Conservation (phyloP, 2,113 vertebrate species). For the Microtus montanus region DNA sequence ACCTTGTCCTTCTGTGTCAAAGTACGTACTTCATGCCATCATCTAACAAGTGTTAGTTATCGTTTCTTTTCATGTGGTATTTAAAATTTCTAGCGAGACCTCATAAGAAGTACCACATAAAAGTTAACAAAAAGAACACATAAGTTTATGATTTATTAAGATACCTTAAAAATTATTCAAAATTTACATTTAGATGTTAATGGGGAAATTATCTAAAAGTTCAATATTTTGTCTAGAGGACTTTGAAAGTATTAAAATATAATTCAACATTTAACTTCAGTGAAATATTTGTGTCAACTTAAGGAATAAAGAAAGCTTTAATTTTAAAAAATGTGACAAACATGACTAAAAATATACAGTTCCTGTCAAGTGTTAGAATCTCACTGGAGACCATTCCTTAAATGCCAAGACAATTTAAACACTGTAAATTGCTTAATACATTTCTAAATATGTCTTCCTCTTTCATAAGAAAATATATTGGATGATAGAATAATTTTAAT, state of each 20-base stretch:
- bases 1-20: neutral
- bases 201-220: neutral
- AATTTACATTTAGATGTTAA: neutral
- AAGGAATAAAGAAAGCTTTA: constrained; percentile 40
- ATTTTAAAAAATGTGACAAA: constrained; percentile 7
- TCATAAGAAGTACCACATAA: neutral
- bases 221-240: constrained; percentile 37
- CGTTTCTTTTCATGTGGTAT: neutral
- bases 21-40: neutral
- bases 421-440: constrained; percentile 23
- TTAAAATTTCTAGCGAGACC: neutral
- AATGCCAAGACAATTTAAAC: neutral
- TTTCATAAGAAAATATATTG: neutral
- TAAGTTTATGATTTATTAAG: neutral
- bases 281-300: constrained; percentile 31
- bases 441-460: neutral
- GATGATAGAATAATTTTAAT: neutral
- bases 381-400: constrained; percentile 26
- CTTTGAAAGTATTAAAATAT: constrained; percentile 49
- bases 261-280: constrained; percentile 30
- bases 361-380: neutral
- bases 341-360: neutral
- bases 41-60: neutral
- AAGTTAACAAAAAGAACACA: neutral
- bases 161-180: neutral